A percentile compares a stretch with the other conserved stretches of the same genome.
Conservation (phyloP, 2,888 invertebrate genomes). For the Brenthis hecate region DNA sequence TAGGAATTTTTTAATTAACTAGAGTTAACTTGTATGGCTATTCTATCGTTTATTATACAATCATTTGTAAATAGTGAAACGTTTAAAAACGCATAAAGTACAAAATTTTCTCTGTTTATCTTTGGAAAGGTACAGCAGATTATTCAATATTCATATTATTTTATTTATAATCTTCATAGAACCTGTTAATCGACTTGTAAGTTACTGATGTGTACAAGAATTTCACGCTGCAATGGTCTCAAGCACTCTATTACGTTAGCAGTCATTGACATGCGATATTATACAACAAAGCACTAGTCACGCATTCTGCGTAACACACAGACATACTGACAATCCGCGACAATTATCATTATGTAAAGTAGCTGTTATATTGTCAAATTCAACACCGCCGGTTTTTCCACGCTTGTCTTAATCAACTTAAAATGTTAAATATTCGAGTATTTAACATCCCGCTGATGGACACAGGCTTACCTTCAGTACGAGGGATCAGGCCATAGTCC, state of each 20-base stretch:
- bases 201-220: conserved; percentile 9
- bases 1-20: too few relatives aligned
- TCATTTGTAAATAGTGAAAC: too few relatives aligned
- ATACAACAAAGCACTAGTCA: conserved; percentile 21
- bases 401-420: too few relatives aligned
- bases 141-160: not conserved
- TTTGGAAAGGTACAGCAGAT: not conserved
- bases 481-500: too few relatives aligned
- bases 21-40: not conserved
- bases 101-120: not conserved
- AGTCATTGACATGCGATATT: conserved; percentile 14
- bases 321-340: conserved; percentile 16
- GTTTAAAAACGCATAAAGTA: too few relatives aligned
- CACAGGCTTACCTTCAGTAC: too few relatives aligned
- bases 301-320: conserved; percentile 24
- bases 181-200: not conserved
- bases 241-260: conserved; percentile 10
- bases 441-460: too few relatives aligned
- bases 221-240: conserved; percentile 8
- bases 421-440: too few relatives aligned
- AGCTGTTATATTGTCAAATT: conserved; percentile 1
- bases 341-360: conserved; percentile 14
- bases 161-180: not conserved
- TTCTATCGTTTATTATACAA: too few relatives aligned
- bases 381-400: not conserved